Percentiles rank a stretch among this genome's conserved stretches.
phyloP scores from a whole-genome alignment of 2,113 vertebrate species.

The Cyphomyrus plagiostoma region DNA sequence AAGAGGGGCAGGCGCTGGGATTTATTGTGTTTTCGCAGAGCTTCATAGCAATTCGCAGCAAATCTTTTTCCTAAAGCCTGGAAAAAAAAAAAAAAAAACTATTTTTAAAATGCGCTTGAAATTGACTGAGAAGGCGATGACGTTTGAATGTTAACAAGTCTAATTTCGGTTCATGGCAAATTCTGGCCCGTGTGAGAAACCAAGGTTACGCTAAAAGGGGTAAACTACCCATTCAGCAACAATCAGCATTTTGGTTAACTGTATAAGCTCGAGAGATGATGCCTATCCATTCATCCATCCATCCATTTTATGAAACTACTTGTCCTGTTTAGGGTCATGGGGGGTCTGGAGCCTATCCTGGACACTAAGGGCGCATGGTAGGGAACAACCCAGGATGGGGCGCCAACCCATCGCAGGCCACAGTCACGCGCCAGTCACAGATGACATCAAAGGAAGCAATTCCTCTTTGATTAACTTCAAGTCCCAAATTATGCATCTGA shows the following conservation, averaged over 20 bases:
- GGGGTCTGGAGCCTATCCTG: no score
- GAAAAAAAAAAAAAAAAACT: background rate
- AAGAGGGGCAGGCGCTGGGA: slow-evolving; percentile 44
- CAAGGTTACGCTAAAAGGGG: background rate
- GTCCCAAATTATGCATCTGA: background rate
- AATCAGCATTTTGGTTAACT: background rate
- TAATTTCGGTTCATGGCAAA: background rate
- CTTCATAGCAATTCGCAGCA: slow-evolving; percentile 30
- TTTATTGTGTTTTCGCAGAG: slow-evolving; percentile 48
- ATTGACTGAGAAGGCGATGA: background rate
- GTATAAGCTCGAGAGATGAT: background rate
- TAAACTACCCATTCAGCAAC: background rate
- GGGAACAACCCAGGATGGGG: no score
- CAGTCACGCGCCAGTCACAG: no score
- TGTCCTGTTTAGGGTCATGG: no score
- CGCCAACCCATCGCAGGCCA: no score
- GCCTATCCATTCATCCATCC: no score
- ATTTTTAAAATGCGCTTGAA: background rate
- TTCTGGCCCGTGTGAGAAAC: background rate
- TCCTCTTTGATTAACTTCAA: background rate
- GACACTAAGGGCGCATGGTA: no score
- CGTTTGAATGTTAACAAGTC: background rate
- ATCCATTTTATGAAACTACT: no score
- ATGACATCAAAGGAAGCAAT: background rate
- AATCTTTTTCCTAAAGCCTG: slow-evolving; percentile 33